phyloP scores from a whole-genome alignment of 2,888 invertebrate genomes.

The Atherix ibis region DNA sequence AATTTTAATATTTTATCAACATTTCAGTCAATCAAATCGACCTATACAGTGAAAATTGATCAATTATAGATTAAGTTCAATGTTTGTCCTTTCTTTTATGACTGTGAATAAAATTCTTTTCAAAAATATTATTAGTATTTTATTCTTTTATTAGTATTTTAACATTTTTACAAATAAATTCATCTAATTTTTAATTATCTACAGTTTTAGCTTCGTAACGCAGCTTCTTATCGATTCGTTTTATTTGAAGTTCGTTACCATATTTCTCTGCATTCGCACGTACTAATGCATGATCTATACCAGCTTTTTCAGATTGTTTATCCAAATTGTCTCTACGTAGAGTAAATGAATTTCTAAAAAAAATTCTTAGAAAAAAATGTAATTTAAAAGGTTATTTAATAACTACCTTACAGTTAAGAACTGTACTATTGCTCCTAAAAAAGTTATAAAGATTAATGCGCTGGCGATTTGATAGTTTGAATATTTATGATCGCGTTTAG shows the following conservation, averaged over 20 bases:
- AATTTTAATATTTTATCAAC: no score
- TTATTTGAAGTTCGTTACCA: conserved; percentile 39
- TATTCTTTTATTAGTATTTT: no score
- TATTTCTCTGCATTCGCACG: conserved; percentile 37
- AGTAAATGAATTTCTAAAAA: conserved; percentile 40
- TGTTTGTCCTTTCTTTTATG: no score
- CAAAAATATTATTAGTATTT: no score
- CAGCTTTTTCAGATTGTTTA: conserved; percentile 35
- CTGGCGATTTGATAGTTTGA: conserved; percentile 46
- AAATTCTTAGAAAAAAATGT: neutral
- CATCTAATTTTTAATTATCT: no score
- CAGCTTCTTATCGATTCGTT: conserved; percentile 25
- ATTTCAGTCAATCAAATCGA: no score
- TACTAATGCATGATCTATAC: conserved; percentile 36
- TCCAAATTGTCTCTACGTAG: conserved; percentile 34
- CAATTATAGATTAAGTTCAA: no score
- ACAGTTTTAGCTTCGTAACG: no score
- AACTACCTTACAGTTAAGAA: conserved; percentile 43
- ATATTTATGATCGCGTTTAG: conserved; percentile 40
- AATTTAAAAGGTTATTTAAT: neutral
- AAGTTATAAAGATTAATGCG: conserved; percentile 39
- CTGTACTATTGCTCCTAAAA: conserved; percentile 43
- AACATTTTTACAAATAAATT: no score
- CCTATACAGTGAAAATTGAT: no score
- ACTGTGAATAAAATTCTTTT: no score